These are phyloP conservation scores for Furnarius figulus DNA, from an alignment of 2,113 vertebrate species.

Conservation along the genomic window DNA sequence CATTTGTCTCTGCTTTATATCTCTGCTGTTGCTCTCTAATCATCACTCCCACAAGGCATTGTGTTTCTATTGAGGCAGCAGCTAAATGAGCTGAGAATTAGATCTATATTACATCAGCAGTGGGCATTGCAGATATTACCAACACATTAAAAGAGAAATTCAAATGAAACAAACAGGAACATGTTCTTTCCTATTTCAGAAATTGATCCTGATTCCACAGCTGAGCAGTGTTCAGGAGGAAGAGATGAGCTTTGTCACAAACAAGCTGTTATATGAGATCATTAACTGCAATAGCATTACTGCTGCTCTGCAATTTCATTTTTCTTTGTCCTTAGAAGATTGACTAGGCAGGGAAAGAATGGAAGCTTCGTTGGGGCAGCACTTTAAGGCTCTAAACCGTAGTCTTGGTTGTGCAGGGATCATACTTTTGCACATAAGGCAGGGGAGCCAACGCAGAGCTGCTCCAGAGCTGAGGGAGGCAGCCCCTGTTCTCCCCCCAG, in stretches of 20 bases:
- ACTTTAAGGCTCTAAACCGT: neutral
- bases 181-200: constrained; percentile 23
- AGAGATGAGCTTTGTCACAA: neutral
- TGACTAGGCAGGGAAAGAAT: neutral
- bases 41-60: constrained; percentile 65
- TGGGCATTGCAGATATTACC: constrained; percentile 50
- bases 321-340: neutral
- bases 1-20: constrained; percentile 26
- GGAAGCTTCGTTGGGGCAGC: neutral
- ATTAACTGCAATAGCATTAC: neutral
- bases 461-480: neutral
- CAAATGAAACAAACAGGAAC: constrained; percentile 46
- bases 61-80: constrained; percentile 54
- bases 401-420: no score
- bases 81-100: constrained; percentile 71
- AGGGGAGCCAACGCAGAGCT: neutral
- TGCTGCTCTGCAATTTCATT: neutral
- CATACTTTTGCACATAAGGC: accelerated
- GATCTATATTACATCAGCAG: constrained; percentile 58
- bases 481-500: accelerated
- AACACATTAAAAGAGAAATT: constrained; percentile 65
- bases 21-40: constrained; percentile 67
- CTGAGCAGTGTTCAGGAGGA: neutral
- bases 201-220: neutral
- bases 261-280: neutral